Conservation (phyloP, 2,888 invertebrate species). For the Carcina quercana region DNA sequence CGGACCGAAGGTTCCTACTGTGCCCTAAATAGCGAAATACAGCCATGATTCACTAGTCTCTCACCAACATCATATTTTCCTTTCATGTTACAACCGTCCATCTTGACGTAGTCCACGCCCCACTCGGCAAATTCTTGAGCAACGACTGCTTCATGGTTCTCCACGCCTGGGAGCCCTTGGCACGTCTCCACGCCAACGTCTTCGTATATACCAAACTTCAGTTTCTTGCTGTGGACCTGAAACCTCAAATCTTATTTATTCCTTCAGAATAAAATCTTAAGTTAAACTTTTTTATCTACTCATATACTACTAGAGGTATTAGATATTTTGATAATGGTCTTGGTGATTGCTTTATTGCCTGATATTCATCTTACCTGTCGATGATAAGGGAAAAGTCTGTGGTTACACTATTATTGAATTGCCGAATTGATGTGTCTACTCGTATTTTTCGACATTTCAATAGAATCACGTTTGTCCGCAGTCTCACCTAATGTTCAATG, state of each 20-base stretch:
- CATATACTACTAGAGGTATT: too few relatives aligned
- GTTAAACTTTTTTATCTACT: too few relatives aligned
- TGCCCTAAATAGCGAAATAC: too few relatives aligned
- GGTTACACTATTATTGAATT: too few relatives aligned
- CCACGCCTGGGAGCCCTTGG: constrained; percentile 84
- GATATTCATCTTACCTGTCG: constrained; percentile 1
- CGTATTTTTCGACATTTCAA: too few relatives aligned
- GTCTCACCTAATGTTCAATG: too few relatives aligned
- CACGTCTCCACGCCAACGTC: constrained; percentile 87
- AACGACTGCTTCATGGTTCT: constrained; percentile 78
- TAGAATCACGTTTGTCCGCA: too few relatives aligned
- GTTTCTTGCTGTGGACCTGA: constrained; percentile 81
- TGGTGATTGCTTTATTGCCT: neutral
- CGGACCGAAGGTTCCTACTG: too few relatives aligned
- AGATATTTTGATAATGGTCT: too few relatives aligned
- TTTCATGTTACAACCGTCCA: constrained; percentile 87
- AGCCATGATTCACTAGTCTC: too few relatives aligned
- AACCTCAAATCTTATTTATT: constrained; percentile 7
- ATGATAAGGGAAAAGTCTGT: neutral
- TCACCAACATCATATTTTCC: too few relatives aligned
- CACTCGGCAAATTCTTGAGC: constrained; percentile 85
- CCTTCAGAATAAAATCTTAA: neutral
- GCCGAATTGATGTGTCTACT: too few relatives aligned
- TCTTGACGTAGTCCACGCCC: constrained; percentile 87
- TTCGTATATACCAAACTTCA: constrained; percentile 88